Conservation (phyloP, 1,140 invertebrate genomes). For the Notospermus geniculatus region DNA sequence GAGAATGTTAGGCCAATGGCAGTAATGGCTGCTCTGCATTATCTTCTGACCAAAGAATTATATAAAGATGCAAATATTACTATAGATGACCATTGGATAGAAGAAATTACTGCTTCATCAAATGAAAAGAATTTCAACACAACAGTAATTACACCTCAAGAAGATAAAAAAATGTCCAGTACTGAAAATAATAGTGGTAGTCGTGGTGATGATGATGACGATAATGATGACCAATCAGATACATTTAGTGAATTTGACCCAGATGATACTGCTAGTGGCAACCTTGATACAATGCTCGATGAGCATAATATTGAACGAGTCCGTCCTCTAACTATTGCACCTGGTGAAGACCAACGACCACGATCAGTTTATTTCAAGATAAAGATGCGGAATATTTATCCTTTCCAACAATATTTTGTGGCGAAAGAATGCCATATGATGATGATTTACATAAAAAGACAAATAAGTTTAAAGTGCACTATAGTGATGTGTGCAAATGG, state of each 20-base stretch:
- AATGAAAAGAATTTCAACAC: too few species aligned
- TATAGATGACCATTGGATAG: constrained; percentile 14
- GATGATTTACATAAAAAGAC: constrained; percentile 1
- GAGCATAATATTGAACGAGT: constrained; percentile 10
- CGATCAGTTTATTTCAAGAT: constrained; percentile 24
- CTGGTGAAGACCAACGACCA: constrained; percentile 22
- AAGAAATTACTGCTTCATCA: too few species aligned
- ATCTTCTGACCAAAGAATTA: constrained; percentile 13
- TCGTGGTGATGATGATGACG: constrained; percentile 9
- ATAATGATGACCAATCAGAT: background rate
- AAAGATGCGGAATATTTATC: constrained; percentile 23
- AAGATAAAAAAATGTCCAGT: background rate
- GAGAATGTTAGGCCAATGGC: constrained; percentile 20
- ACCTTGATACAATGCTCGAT: constrained; percentile 19
- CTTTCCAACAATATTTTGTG: constrained; percentile 30
- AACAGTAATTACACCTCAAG: constrained; percentile 4
- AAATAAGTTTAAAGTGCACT: constrained; percentile 15
- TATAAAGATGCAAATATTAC: constrained; percentile 21
- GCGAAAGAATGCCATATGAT: constrained; percentile 18
- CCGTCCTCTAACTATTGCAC: constrained; percentile 17
- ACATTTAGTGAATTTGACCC: constrained; percentile 7
- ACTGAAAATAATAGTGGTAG: constrained; percentile 6
- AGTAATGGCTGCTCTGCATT: constrained; percentile 15
- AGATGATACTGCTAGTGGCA: constrained; percentile 3
- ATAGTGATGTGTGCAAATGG: constrained; percentile 23